These are phyloP conservation scores for Telmatochromis sp. DNA, from an alignment of 2,113 vertebrate genomes.

Conservation along the genomic window DNA sequence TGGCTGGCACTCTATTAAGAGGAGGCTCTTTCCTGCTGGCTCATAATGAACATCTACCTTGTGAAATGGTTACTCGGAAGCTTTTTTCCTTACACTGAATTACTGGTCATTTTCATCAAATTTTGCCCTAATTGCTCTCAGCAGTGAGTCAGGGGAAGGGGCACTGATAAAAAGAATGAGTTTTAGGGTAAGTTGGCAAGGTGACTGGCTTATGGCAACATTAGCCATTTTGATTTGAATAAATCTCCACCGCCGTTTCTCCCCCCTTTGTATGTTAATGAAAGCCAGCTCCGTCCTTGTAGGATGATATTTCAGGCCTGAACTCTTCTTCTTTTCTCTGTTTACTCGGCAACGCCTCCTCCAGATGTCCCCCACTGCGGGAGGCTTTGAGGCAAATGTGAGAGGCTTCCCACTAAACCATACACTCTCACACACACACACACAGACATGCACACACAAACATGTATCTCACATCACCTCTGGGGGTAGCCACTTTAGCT, in stretches of 20 bases:
- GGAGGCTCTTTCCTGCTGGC: conserved; percentile 57
- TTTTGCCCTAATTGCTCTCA: conserved; percentile 53
- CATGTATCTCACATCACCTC: background rate
- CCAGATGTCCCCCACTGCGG: conserved; percentile 66
- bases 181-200: conserved; percentile 61
- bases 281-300: conserved; percentile 53
- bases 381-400: conserved; percentile 46
- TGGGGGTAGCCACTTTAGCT: conserved; percentile 13
- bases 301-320: conserved; percentile 51
- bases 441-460: background rate
- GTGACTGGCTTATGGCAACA: conserved; percentile 58
- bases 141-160: background rate
- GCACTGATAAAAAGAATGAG: conserved; percentile 13
- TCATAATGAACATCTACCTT: conserved; percentile 66
- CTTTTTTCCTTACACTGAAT: conserved; percentile 47
- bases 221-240: conserved; percentile 54
- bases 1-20: conserved; percentile 63
- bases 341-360: conserved; percentile 54
- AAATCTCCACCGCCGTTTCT: conserved; percentile 7
- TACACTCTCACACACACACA: conserved; percentile 9
- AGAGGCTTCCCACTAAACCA: conserved; percentile 28
- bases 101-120: conserved; percentile 61
- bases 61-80: conserved; percentile 39
- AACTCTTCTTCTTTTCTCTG: conserved; percentile 42
- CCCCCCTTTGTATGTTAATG: conserved; percentile 47